phyloP scores from a whole-genome alignment of 2,888 invertebrate genomes.

The Cancer borealis region DNA sequence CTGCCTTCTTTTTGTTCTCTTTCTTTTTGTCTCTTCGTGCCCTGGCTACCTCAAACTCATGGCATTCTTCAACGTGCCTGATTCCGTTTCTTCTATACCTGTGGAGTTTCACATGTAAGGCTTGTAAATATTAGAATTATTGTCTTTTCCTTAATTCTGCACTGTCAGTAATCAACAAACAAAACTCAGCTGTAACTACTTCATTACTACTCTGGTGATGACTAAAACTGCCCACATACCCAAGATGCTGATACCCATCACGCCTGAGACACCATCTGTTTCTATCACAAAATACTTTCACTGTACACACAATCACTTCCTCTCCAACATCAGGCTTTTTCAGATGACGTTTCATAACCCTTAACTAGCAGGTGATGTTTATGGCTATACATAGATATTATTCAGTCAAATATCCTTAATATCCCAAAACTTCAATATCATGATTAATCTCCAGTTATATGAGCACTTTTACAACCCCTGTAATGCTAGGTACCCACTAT shows the following conservation, averaged over 20 bases:
- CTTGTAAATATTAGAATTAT: background rate
- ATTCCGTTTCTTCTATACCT: constrained; percentile 93
- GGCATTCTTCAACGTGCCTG: constrained; percentile 90
- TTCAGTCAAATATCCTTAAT: too few relatives aligned
- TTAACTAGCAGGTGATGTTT: background rate
- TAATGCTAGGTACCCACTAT: background rate
- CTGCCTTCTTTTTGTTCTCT: constrained; percentile 81
- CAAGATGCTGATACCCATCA: background rate
- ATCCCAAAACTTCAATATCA: background rate
- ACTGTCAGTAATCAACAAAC: background rate
- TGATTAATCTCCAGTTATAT: background rate
- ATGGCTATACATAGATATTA: background rate
- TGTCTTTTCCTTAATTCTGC: background rate
- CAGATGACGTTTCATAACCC: background rate
- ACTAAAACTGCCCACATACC: background rate
- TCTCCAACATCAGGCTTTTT: background rate
- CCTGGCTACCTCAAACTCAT: constrained; percentile 89
- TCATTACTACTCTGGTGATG: background rate
- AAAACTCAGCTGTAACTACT: background rate
- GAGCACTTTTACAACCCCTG: background rate
- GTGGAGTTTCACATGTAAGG: constrained; percentile 79
- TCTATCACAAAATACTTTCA: background rate
- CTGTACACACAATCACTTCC: background rate
- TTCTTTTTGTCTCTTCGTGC: constrained; percentile 83
- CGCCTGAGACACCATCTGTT: background rate